A percentile compares a stretch with the other conserved stretches of the same genome.
phyloP scores from a whole-genome alignment of 2,888 invertebrate species.

The Branchipolynoe longqiensis region DNA sequence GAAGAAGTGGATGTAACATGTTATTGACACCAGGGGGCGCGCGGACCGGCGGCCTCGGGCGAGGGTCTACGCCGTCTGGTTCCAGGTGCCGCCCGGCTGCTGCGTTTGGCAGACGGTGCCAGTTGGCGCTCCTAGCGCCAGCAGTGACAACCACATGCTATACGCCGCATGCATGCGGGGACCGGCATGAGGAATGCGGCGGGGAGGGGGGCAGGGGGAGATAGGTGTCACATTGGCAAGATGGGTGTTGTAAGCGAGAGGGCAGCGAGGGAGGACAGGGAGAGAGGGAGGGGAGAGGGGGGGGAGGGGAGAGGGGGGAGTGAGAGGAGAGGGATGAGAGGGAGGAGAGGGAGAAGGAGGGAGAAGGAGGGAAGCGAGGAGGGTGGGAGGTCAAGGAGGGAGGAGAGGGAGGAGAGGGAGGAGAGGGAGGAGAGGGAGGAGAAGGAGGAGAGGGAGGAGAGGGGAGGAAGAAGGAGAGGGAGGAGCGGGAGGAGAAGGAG shows the following conservation, averaged over 20 bases:
- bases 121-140: neutral
- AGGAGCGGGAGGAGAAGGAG: too few relatives aligned
- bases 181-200: too few relatives aligned
- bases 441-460: too few relatives aligned
- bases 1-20: conserved; percentile 14
- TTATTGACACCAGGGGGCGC: conserved; percentile 45
- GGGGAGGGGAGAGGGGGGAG: neutral
- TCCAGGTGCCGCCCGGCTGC: neutral
- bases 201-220: neutral
- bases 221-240: neutral
- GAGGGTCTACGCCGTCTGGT: conserved; percentile 1
- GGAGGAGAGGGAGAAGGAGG: too few relatives aligned
- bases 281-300: neutral
- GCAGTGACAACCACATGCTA: conserved; percentile 10
- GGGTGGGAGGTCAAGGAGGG: too few relatives aligned
- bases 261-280: neutral
- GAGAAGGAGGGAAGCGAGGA: too few relatives aligned
- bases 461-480: too few relatives aligned
- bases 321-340: too few relatives aligned
- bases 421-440: too few relatives aligned
- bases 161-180: too few relatives aligned
- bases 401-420: too few relatives aligned
- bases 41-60: conserved; percentile 7
- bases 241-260: neutral
- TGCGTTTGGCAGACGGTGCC: conserved; percentile 20